Evolutionary conservation across 2,113 vertebrate species (phyloP), one percentile per base, ranked within the genome.

Genomic region (Mustela lutreola): DNA sequence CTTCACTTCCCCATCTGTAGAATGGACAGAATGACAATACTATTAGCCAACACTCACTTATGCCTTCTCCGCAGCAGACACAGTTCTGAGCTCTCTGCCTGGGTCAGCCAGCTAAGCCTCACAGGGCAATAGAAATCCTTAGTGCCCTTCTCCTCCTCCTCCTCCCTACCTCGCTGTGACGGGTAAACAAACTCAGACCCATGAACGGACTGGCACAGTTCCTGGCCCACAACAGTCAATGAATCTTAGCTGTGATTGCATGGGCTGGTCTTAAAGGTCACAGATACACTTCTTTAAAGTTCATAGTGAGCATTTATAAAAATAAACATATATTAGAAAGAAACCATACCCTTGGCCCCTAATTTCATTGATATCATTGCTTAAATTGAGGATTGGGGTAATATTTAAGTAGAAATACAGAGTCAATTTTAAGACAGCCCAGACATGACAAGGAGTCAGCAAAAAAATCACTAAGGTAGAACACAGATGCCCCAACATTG

Each of bases 381-480:
- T n/a, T 71, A 67, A 39, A 39, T 62, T 85, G 45, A 94, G 36
- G 60, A 62, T 79, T 91, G 83, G 42, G 14, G n/a, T 84, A 31
- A 36, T 31, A 89, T 80, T 84, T 81, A 80, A 80, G 73, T 82
- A 42, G 89, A 96, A 53, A 21, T 14, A 92, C 3, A 70, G 33
- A 62, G 82, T 91, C 4, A 4, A 2, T 31, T 93, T 91, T 11
- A 50, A 45, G n/a, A 42, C 9, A 62, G 21, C 36, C 50, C 22
- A 76, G 21, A 22, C 62, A 67, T 89, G 56, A 89, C 90, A 58
- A 83, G 70, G 58, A n/a, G 19, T 81, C 50, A 26, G 36, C 28
- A 79, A 53, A 79, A 53, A 96, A 73, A 28, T 48, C 33, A 36
- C 50, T 62, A 56, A 91, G 31, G 15, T 31, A 9, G 56, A 84